Evolutionary conservation across 2,113 vertebrate species (phyloP), one percentile per base, ranked within the genome.

Genomic region (Sprattus sprattus): DNA sequence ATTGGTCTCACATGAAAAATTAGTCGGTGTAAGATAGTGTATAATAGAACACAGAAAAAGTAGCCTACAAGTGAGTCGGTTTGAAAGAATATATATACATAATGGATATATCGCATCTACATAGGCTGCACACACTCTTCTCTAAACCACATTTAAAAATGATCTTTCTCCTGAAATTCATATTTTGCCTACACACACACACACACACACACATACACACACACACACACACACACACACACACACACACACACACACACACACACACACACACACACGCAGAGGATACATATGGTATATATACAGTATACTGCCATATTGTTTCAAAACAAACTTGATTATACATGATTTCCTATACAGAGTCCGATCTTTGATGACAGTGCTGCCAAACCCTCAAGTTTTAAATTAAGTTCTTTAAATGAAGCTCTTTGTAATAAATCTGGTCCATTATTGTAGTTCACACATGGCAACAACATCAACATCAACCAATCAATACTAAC

Each of bases 181-280:
- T 39, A 39, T 39, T 39, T 39, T 39, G 39, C 39, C 39, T 39
- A 47, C 46, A 47, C 46, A 47, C 46, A 47, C 46, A 47, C 46
- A 47, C 46, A 47, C 46, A 47, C 46, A 47, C 46, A 47, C 46
- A 47, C 46, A 47, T 15, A 45, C 44, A 64, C 46, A 82, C 60
- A 13, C n/a, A 13, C 28, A 71, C 81, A 25, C 39, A 54, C 54
- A 81, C 86, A 13, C 80, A 2, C 86, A 10, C 85, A 47, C 81
- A 71, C 88, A 71, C 64, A 80, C 60, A 46, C 82, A 44, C 84
- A 44, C 86, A 50, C 75, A 5, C 83, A 80, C 87, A 45, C 81
- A 81, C 84, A 67, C 85, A 54, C 87, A 39, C 89, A 84, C 88
- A 81, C 75, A 32, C 54, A 57, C 54, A 57, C 54, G 22, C 54